Evolutionary conservation across 1,140 invertebrate genomes (phyloP).

Genomic region (Hormaphis cornu): DNA sequence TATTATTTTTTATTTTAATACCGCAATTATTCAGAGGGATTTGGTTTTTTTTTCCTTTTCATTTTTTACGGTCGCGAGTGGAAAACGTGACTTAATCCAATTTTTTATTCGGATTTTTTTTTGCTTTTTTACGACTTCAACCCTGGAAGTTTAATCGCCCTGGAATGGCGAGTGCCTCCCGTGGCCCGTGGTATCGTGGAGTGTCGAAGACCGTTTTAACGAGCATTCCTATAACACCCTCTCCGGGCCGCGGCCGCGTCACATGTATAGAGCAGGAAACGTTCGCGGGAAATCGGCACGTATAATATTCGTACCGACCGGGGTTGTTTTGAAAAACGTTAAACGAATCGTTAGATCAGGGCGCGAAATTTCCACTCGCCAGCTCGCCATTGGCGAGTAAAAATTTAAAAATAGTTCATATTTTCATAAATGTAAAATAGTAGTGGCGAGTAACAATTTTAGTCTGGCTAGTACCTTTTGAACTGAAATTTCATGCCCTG

Average conservation of each 20-base stretch:
- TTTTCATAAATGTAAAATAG: no score
- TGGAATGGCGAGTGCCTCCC: background rate
- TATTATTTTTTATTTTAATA: conserved; percentile 21
- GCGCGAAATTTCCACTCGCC: no score
- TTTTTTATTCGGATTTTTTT: background rate
- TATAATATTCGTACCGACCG: no score
- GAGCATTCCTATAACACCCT: conserved; percentile 44
- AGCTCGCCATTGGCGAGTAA: no score
- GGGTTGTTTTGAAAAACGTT: background rate
- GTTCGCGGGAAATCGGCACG: background rate
- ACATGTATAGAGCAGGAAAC: no score
- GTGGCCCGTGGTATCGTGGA: background rate
- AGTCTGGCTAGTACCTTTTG: no score
- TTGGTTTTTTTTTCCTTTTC: no score
- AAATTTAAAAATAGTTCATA: no score
- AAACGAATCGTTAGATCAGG: background rate
- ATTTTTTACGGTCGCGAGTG: background rate
- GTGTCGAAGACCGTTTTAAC: conserved; percentile 54
- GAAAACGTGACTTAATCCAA: conserved; percentile 28
- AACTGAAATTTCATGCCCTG: no score
- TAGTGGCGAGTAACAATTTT: no score
- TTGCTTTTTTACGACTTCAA: conserved; percentile 7
- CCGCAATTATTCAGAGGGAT: conserved; percentile 23
- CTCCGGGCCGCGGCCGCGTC: background rate
- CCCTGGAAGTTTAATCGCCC: conserved; percentile 8